Conservation (phyloP, 2,797 vertebrate genomes). For the Odontamblyopus rebecca region DNA sequence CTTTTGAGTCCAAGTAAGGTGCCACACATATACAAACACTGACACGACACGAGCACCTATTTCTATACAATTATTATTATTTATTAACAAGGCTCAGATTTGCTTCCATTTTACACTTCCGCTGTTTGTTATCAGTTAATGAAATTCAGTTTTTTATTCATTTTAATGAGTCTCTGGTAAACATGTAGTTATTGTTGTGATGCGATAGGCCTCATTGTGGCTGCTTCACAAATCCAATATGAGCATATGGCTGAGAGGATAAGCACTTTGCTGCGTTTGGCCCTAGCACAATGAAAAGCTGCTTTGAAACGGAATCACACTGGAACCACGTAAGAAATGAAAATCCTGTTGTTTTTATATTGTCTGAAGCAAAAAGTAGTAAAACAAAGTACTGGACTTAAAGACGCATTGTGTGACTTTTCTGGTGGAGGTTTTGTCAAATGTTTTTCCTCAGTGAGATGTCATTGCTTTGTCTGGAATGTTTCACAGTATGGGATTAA, state of each 20-base stretch:
- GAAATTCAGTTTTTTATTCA: slow-evolving; percentile 3
- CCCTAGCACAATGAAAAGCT: background rate
- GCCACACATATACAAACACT: background rate
- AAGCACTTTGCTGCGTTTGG: background rate
- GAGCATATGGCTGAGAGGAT: slow-evolving; percentile 1
- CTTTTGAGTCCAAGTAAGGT: background rate
- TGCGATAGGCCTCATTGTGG: slow-evolving; percentile 1
- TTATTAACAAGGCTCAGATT: background rate
- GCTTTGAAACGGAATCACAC: background rate
- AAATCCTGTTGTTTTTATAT: background rate
- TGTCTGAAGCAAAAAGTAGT: too few species aligned
- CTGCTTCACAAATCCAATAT: background rate
- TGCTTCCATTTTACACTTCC: background rate
- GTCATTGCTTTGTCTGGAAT: too few species aligned
- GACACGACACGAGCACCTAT: background rate
- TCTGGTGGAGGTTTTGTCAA: too few species aligned
- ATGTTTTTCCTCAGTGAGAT: too few species aligned
- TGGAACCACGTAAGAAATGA: background rate
- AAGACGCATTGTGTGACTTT: too few species aligned
- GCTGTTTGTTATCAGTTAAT: slow-evolving; percentile 8
- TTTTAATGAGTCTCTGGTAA: slow-evolving; percentile 10
- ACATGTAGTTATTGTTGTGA: slow-evolving; percentile 5
- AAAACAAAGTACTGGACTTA: too few species aligned
- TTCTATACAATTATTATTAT: background rate
- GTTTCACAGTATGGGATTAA: too few species aligned